Base-by-base conservation (phyloP, 1,140 invertebrate species). In the Hycleus phaleratus region DNA sequence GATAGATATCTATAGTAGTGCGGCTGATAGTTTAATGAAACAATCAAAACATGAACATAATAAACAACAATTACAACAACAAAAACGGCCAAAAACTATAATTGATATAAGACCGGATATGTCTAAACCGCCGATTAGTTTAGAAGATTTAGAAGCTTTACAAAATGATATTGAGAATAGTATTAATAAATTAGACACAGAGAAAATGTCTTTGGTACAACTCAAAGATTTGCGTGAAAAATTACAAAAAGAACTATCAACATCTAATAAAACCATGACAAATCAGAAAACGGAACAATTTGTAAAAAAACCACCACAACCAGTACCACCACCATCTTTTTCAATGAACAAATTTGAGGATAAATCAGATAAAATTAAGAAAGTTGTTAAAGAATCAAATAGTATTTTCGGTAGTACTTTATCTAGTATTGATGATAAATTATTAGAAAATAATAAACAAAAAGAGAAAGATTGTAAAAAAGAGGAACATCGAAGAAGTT, bases 91-190 rank as follows among this genome's bases (percentile, higher is more conserved):
- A 24, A 53, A 8, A 32, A 38, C 44, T n/a, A 26, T 65, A 18
- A 39, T 40, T 10, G 38, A 49, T 9, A 62, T 58, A 58, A 9
- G 54, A 7, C 60, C 61, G 38, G 64, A 66, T 48, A 56, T 68
- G 60, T 64, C 60, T 8, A 68, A 65, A 60, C 68, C 68, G 2
- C 67, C 67, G 1, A 66, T 69, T 25, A 65, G 62, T 46, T 45
- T 62, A 3, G 61, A 64, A 2, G 68, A 70, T 56, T 50, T 70
- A 12, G 62, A 66, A 57, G 55, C 54, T 18, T 56, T 69, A 43
- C 61, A 68, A 55, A 54, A 66, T 7, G 63, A 68, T n/a, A 59
- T 32, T 32, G 32, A 32, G 4, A 32, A 32, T 32, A 32, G 32
- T 32, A 32, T 5, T 32, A 38, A 11, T 40, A n/a, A 2, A 11